Evolutionary conservation across 2,113 vertebrate genomes (phyloP).

Genomic region (Neolamprologus sp.): DNA sequence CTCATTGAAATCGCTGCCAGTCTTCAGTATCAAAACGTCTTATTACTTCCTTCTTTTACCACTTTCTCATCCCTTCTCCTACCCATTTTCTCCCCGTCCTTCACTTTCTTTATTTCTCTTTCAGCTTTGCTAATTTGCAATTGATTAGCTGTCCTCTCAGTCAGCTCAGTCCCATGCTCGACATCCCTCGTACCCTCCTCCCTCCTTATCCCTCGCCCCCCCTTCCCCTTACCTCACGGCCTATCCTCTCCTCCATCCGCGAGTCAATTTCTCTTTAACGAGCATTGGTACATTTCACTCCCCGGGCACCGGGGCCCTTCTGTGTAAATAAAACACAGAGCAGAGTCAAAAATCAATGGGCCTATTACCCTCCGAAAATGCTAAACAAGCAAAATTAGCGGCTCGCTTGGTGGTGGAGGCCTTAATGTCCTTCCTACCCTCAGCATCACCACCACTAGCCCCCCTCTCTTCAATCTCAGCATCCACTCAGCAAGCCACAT

Average conservation of each 20-base stretch:
- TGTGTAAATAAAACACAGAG: constrained; percentile 83
- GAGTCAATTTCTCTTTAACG: constrained; percentile 98
- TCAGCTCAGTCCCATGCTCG: constrained; percentile 38
- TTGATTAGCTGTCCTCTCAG: constrained; percentile 89
- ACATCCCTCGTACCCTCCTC: not conserved
- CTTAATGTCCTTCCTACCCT: constrained; percentile 27
- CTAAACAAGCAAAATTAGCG: constrained; percentile 99
- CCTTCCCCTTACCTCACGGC: constrained; percentile 2
- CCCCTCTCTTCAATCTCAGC: not conserved
- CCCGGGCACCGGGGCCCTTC: constrained; percentile 87
- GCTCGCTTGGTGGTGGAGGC: constrained; percentile 84
- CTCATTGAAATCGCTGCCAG: constrained; percentile 32
- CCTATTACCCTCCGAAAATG: constrained; percentile 98
- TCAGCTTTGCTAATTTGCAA: constrained; percentile 71
- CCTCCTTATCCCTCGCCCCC: constrained; percentile 13
- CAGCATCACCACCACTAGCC: not conserved
- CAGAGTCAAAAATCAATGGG: constrained; percentile 86
- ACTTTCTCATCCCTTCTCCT: constrained; percentile 13
- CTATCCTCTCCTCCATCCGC: constrained; percentile 63
- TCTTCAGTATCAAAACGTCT: constrained; percentile 37
- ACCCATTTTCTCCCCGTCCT: not conserved
- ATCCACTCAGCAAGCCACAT: constrained; percentile 5
- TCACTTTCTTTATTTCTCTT: constrained; percentile 50
- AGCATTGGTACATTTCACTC: constrained; percentile 89
- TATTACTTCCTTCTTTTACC: constrained; percentile 51